These are phyloP conservation scores for Galemys pyrenaicus DNA, from an alignment of 2,113 vertebrate genomes.

Conservation along the genomic window DNA sequence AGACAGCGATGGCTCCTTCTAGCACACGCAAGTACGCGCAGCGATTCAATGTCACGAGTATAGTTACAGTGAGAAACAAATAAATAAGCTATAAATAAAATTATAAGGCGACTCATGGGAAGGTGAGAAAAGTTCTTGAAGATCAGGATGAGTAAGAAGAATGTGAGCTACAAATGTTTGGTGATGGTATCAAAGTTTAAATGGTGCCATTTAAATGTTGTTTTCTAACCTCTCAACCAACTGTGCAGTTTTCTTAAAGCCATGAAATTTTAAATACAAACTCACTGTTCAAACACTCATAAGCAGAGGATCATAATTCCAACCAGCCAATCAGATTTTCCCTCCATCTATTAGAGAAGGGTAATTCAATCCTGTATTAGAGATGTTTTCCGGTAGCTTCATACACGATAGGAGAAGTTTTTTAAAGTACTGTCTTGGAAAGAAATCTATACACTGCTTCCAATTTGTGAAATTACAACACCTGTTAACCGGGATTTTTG, in stretches of 20 bases:
- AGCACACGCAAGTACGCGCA: neutral
- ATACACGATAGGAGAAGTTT: neutral
- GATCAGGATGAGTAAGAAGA: neutral
- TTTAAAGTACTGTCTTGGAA: conserved; percentile 1
- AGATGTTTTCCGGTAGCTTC: neutral
- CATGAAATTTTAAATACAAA: conserved; percentile 1
- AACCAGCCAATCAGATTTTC: neutral
- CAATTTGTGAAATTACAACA: neutral
- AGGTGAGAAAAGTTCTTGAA: neutral
- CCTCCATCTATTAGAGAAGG: neutral
- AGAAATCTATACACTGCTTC: neutral
- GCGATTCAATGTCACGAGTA: neutral
- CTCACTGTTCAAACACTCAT: neutral
- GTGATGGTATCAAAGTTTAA: neutral
- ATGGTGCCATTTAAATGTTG: neutral
- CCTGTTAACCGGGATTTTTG: neutral
- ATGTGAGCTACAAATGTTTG: neutral
- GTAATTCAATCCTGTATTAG: neutral
- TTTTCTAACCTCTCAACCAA: neutral
- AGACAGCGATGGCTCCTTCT: neutral
- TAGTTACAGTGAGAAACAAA: too few species aligned
- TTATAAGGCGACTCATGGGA: conserved; percentile 1
- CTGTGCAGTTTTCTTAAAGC: neutral
- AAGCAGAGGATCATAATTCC: conserved; percentile 6
- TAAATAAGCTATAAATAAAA: conserved; percentile 10